These are phyloP conservation scores for Drosophila repletoides DNA, from an alignment of 1,140 invertebrate genomes.

Conservation along the genomic window DNA sequence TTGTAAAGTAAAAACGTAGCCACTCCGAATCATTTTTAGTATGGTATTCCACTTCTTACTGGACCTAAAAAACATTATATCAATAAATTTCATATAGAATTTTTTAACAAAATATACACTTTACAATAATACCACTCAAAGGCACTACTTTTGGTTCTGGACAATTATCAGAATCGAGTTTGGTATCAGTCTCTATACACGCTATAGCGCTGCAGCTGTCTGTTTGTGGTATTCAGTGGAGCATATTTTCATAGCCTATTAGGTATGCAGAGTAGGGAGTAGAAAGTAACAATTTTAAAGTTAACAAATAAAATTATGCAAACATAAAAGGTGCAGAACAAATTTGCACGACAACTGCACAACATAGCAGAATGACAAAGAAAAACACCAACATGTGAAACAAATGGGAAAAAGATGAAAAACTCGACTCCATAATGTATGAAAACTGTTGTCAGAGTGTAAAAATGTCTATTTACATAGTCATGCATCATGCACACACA, in stretches of 20 bases:
- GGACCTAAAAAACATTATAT: no score
- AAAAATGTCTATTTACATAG: conserved; percentile 78
- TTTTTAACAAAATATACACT: no score
- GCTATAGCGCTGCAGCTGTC: conserved; percentile 1
- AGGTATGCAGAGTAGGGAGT: conserved; percentile 32
- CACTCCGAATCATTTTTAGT: no score
- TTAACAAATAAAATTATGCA: conserved; percentile 78
- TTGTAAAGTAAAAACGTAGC: no score
- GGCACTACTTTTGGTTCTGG: no score
- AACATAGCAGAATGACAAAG: conserved; percentile 9
- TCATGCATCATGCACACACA: conserved; percentile 67
- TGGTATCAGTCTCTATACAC: no score
- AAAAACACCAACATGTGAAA: conserved; percentile 20
- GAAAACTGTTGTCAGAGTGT: conserved; percentile 72
- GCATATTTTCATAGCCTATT: conserved; percentile 35
- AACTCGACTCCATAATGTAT: conserved; percentile 62
- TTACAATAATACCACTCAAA: no score
- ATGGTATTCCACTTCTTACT: no score
- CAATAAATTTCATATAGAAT: no score
- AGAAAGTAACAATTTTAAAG: conserved; percentile 31
- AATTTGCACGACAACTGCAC: conserved; percentile 29
- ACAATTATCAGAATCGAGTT: no score
- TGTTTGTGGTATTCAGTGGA: conserved; percentile 23
- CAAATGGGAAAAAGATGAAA: conserved; percentile 18
- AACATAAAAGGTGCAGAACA: conserved; percentile 39